A percentile compares a stretch with the other conserved stretches of the same genome.
These are phyloP conservation scores for Patiria miniata DNA, from an alignment of 35 echinoderm and acorn worm species.

Conservation along the genomic window DNA sequence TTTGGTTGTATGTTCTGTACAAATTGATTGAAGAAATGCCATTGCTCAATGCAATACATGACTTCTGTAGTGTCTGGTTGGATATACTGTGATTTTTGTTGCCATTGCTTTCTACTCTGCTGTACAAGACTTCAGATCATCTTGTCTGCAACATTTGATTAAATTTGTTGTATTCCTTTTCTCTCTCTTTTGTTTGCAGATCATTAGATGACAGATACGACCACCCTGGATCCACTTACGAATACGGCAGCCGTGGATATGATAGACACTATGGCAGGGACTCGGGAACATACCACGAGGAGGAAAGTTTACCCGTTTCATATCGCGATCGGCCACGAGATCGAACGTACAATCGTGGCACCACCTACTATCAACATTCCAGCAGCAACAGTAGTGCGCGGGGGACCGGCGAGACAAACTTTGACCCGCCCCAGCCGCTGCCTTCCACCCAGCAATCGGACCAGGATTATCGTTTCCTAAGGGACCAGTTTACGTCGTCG, in stretches of 20 bases:
- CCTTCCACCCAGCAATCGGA: slow-evolving; percentile 24
- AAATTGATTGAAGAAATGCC: too few species aligned
- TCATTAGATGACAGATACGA: slow-evolving; percentile 90
- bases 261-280: slow-evolving; percentile 86
- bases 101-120: too few species aligned
- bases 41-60: too few species aligned
- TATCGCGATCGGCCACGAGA: slow-evolving; percentile 84
- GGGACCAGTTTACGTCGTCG: slow-evolving; percentile 42
- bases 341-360: slow-evolving; percentile 73
- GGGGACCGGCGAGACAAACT: slow-evolving; percentile 12
- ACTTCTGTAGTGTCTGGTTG: too few species aligned
- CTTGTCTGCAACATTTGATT: neutral
- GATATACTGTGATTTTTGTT: too few species aligned
- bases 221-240: slow-evolving; percentile 69
- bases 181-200: slow-evolving; percentile 49
- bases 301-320: slow-evolving; percentile 74
- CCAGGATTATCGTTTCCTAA: slow-evolving; percentile 54
- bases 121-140: too few species aligned
- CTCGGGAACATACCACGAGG: slow-evolving; percentile 64
- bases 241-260: slow-evolving; percentile 77
- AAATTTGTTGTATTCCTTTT: slow-evolving; percentile 13
- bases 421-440: slow-evolving; percentile 19
- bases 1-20: too few species aligned
- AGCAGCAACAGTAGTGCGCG: slow-evolving; percentile 29
- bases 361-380: slow-evolving; percentile 91